These are phyloP conservation scores for Reinhardtius hippoglossoides DNA, from an alignment of 2,113 vertebrate species.

Conservation along the genomic window DNA sequence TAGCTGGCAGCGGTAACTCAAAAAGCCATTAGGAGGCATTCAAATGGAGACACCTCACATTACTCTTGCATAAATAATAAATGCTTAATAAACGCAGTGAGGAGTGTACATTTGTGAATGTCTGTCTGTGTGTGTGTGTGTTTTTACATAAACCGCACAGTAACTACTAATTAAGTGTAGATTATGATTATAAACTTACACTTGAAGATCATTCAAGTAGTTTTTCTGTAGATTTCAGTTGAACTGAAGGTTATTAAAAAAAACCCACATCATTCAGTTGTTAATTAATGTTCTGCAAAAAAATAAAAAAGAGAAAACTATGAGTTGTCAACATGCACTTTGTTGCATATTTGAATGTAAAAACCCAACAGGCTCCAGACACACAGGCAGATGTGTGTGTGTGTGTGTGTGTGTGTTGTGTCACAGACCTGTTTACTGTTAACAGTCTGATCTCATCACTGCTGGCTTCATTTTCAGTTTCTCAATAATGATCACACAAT, in stretches of 20 bases:
- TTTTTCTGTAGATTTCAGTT: not conserved
- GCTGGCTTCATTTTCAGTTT: constrained; percentile 48
- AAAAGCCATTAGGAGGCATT: constrained; percentile 80
- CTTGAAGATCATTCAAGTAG: not conserved
- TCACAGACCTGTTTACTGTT: constrained; percentile 44
- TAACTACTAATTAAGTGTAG: not conserved
- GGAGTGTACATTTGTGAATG: not conserved
- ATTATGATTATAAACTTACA: not conserved
- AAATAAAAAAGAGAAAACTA: not conserved
- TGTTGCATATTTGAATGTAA: not conserved
- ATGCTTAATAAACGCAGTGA: constrained; percentile 65
- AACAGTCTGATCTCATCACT: constrained; percentile 64
- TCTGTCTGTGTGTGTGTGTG: constrained; percentile 16
- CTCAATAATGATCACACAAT: constrained; percentile 54
- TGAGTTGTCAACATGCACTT: not conserved
- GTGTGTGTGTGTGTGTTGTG: constrained; percentile 7
- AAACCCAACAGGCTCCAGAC: not conserved
- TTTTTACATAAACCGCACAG: constrained; percentile 25
- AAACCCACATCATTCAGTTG: not conserved
- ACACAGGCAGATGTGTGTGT: not conserved
- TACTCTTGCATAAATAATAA: constrained; percentile 79
- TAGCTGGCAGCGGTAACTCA: constrained; percentile 71
- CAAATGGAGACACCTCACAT: constrained; percentile 79
- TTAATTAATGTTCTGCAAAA: not conserved
- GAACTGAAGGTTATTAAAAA: not conserved